phyloP scores from a whole-genome alignment of 2,113 vertebrate genomes.

The Anguilla japonica region DNA sequence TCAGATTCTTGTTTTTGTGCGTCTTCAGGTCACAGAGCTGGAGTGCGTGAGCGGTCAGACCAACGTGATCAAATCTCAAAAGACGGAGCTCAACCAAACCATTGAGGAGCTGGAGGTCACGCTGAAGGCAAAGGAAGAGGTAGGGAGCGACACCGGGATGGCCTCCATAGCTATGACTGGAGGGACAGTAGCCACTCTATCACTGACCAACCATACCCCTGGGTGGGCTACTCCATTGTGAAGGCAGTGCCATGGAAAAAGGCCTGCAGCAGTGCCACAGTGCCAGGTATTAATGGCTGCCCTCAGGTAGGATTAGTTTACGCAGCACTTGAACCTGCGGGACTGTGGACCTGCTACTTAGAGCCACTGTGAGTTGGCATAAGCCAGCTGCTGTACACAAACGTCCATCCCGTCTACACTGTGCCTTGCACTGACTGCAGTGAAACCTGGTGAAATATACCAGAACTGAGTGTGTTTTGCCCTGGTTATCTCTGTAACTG shows the following conservation, averaged over 20 bases:
- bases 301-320: too few relatives aligned
- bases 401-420: neutral
- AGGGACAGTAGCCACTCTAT: neutral
- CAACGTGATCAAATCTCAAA: slow-evolving; percentile 87
- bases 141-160: slow-evolving; percentile 44
- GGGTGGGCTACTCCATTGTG: neutral
- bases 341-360: neutral
- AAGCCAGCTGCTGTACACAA: neutral
- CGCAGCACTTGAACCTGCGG: too few relatives aligned
- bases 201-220: neutral
- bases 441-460: neutral
- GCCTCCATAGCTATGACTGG: neutral
- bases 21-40: slow-evolving; percentile 89
- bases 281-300: too few relatives aligned
- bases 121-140: slow-evolving; percentile 91
- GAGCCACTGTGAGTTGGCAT: neutral
- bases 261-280: too few relatives aligned
- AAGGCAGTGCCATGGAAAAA: neutral
- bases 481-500: neutral
- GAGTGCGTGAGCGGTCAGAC: slow-evolving; percentile 95
- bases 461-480: neutral
- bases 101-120: slow-evolving; percentile 90
- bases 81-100: slow-evolving; percentile 92
- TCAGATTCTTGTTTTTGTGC: slow-evolving; percentile 24
- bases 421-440: neutral